Conservation (phyloP, 2,113 vertebrate genomes). For the Gopherus flavomarginatus region DNA sequence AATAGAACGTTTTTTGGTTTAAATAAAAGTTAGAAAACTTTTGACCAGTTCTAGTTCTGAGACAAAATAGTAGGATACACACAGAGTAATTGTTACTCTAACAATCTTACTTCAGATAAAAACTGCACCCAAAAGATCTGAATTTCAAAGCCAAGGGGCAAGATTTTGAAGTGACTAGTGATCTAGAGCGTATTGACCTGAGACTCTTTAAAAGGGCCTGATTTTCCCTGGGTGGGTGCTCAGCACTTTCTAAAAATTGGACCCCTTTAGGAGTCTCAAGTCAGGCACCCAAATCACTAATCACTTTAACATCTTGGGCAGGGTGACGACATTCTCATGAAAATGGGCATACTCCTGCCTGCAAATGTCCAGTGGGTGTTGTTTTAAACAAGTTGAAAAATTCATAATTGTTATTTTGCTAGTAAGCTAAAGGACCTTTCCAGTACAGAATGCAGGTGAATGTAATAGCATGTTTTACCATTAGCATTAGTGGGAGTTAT, state of each 20-base stretch:
- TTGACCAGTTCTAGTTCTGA: background rate
- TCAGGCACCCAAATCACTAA: background rate
- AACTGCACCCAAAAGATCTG: fast-evolving
- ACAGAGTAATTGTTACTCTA: background rate
- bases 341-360: background rate
- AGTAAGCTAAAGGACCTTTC: background rate
- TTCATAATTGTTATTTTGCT: background rate
- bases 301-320: background rate
- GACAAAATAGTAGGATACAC: background rate
- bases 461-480: slow-evolving; percentile 22
- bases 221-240: too few species aligned
- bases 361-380: background rate
- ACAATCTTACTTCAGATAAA: background rate
- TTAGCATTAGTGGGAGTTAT: background rate
- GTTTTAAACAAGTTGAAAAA: background rate
- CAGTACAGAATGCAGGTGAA: background rate
- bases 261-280: background rate
- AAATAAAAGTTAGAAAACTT: background rate
- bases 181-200: too few species aligned
- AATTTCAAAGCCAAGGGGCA: background rate
- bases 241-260: background rate
- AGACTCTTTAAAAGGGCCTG: too few species aligned
- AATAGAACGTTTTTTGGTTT: background rate
- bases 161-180: too few species aligned
- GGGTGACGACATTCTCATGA: background rate